Conservation (phyloP, 2,797 vertebrate species). For the Anomalospiza imberbis region DNA sequence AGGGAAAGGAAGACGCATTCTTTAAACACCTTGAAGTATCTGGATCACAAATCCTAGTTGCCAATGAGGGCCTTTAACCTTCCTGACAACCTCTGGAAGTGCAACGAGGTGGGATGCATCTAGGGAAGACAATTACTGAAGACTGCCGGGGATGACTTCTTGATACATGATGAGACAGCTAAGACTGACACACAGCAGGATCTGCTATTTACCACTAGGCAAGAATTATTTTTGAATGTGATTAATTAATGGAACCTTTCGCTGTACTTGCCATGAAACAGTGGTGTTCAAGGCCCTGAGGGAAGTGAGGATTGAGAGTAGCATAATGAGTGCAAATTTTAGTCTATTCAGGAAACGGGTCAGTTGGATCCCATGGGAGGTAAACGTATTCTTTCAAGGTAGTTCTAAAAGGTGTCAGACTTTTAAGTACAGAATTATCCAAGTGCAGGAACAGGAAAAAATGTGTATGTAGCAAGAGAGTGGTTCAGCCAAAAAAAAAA, state of each 20-base stretch:
- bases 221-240: not conserved
- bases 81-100: not conserved
- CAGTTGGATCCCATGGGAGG: not conserved
- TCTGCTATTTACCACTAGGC: not conserved
- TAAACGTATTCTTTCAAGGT: not conserved
- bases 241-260: not conserved
- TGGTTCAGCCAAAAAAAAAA: not conserved
- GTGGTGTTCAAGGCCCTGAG: not conserved
- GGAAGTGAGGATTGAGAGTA: not conserved
- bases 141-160: not conserved
- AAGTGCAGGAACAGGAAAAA: not conserved
- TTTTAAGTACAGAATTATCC: not conserved
- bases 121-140: not conserved
- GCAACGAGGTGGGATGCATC: not conserved
- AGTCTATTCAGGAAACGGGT: not conserved
- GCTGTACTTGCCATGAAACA: not conserved
- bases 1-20: not conserved
- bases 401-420: not conserved
- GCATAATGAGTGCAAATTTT: not conserved
- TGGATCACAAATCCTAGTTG: not conserved
- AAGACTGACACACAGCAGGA: not conserved
- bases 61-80: not conserved
- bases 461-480: not conserved
- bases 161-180: not conserved
- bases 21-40: not conserved